Conservation (phyloP, 2,888 invertebrate genomes). For the Teleiodes luculella region DNA sequence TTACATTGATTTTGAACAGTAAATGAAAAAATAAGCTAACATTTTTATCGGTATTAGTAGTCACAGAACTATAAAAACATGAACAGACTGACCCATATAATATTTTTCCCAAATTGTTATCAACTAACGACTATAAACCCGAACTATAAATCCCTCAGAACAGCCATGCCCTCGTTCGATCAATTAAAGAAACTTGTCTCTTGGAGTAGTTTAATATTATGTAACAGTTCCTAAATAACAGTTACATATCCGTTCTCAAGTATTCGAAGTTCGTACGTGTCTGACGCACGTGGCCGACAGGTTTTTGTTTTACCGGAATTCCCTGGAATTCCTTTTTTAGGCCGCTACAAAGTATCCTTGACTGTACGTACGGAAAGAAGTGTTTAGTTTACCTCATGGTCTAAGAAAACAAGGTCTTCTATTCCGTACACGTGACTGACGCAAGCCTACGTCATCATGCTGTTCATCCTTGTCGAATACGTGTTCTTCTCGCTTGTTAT, state of each 20-base stretch:
- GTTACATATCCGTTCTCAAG: slow-evolving; percentile 9
- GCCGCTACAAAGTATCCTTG: background rate
- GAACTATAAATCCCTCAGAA: slow-evolving; percentile 35
- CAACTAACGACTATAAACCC: background rate
- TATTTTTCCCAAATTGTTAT: background rate
- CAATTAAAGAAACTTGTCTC: slow-evolving; percentile 37
- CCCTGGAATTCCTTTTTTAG: slow-evolving; percentile 28
- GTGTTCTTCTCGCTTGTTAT: too few relatives aligned
- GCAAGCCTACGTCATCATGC: too few relatives aligned
- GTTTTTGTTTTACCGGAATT: slow-evolving; percentile 26
- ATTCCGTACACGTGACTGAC: too few relatives aligned
- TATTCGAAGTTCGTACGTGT: slow-evolving; percentile 15
- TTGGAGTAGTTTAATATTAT: slow-evolving; percentile 20
- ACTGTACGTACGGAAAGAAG: too few relatives aligned
- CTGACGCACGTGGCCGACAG: slow-evolving; percentile 20
- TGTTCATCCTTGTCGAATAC: too few relatives aligned
- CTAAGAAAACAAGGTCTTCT: too few relatives aligned
- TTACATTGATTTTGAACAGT: too few relatives aligned
- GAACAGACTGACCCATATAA: background rate
- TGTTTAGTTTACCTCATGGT: too few relatives aligned
- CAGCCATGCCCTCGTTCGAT: slow-evolving; percentile 36
- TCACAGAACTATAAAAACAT: too few relatives aligned
- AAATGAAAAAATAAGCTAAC: too few relatives aligned
- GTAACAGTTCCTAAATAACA: slow-evolving; percentile 24
- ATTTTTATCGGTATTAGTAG: too few relatives aligned